Evolutionary conservation across 2,797 vertebrate genomes (phyloP).

Genomic region (Ptychobarbus kaznakovi): DNA sequence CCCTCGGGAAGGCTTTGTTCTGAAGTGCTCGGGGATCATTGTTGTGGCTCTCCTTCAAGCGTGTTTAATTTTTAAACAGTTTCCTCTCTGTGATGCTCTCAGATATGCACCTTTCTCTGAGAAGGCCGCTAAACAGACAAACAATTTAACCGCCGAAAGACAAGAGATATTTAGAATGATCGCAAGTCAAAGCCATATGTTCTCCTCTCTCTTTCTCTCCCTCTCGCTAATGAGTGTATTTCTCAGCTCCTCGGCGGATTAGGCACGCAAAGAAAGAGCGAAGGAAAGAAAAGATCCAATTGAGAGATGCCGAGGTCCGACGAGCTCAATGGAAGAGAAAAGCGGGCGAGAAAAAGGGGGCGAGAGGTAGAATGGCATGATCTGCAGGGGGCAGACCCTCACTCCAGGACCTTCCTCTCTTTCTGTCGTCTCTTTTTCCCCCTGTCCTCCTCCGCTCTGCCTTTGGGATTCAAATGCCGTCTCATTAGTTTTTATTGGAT

Average conservation of each 20-base stretch:
- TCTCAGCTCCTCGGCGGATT: constrained; percentile 60
- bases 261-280: constrained; percentile 35
- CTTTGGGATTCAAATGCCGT: constrained; percentile 77
- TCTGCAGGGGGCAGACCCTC: constrained; percentile 57
- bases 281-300: constrained; percentile 61
- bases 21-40: constrained; percentile 38
- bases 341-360: constrained; percentile 41
- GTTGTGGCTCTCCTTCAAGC: constrained; percentile 33
- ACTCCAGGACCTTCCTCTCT: constrained; percentile 57
- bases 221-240: constrained; percentile 59
- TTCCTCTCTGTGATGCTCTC: constrained; percentile 43
- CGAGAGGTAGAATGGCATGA: constrained; percentile 50
- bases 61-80: constrained; percentile 51
- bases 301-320: constrained; percentile 50
- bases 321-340: constrained; percentile 51
- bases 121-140: constrained; percentile 44
- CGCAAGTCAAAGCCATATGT: constrained; percentile 57
- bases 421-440: constrained; percentile 53
- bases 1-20: constrained; percentile 27
- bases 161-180: constrained; percentile 47
- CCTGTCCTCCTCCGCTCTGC: constrained; percentile 59
- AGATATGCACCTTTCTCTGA: constrained; percentile 36
- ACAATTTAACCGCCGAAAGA: constrained; percentile 43
- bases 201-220: constrained; percentile 52
- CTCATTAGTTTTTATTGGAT: constrained; percentile 79